A percentile compares a stretch with the other conserved stretches of the same genome.
These are phyloP conservation scores for Bugula neritina DNA, from an alignment of 2,888 invertebrate genomes.

Conservation along the genomic window DNA sequence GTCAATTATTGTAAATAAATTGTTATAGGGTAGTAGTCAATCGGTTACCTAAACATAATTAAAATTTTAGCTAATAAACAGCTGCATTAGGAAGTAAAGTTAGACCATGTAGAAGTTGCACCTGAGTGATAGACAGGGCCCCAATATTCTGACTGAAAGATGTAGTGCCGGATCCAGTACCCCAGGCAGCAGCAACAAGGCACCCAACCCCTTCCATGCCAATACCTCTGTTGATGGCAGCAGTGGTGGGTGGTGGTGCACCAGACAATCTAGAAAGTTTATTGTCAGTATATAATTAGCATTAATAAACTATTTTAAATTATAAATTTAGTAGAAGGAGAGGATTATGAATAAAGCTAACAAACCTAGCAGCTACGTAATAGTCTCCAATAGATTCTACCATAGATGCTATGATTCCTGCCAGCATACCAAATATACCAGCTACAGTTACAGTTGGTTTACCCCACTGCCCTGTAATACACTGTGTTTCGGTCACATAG, in stretches of 20 bases:
- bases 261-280: constrained; percentile 63
- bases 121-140: constrained; percentile 79
- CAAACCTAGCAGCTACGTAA: constrained; percentile 68
- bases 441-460: constrained; percentile 42
- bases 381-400: constrained; percentile 69
- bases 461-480: constrained; percentile 58
- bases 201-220: constrained; percentile 78
- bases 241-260: constrained; percentile 74
- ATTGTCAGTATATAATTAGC: no score
- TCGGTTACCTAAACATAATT: no score
- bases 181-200: constrained; percentile 75
- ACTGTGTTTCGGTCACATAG: no score
- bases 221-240: constrained; percentile 76
- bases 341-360: no score
- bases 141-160: constrained; percentile 86
- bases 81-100: no score
- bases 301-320: no score
- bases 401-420: constrained; percentile 46
- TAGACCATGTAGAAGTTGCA: no score
- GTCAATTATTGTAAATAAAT: no score
- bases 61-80: no score
- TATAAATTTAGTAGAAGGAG: no score
- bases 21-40: no score
- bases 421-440: constrained; percentile 46
- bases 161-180: constrained; percentile 78